These are phyloP conservation scores for Drosophila nr. medialis DNA, from an alignment of 2,888 invertebrate genomes.

Conservation along the genomic window DNA sequence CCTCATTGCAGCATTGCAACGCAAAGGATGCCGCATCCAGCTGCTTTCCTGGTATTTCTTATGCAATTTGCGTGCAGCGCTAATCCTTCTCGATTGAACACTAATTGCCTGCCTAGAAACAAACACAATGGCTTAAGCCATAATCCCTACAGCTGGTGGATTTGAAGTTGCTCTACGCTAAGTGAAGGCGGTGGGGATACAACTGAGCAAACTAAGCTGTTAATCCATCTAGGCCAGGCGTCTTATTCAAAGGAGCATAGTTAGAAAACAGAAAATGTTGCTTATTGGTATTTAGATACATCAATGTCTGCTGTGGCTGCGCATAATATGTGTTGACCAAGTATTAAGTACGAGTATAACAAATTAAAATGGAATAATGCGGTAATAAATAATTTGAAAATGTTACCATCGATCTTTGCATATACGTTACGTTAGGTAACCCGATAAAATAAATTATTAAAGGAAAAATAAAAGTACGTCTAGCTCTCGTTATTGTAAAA, in stretches of 20 bases:
- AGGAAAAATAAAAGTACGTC: background rate
- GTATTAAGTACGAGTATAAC: background rate
- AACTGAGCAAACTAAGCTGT: background rate
- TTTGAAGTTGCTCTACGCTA: background rate
- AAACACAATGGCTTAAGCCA: conserved; percentile 30
- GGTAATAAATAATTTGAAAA: background rate
- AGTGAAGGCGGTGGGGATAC: background rate
- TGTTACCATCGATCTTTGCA: background rate
- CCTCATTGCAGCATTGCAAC: background rate
- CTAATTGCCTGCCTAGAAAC: conserved; percentile 25
- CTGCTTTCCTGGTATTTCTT: conserved; percentile 36
- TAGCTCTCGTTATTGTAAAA: background rate
- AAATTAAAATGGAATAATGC: background rate
- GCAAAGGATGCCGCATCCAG: conserved; percentile 40
- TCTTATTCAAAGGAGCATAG: background rate
- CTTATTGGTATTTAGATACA: background rate
- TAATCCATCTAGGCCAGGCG: background rate
- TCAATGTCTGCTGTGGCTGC: background rate
- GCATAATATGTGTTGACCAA: background rate
- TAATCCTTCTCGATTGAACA: conserved; percentile 38
- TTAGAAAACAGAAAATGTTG: background rate
- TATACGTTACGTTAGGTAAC: background rate
- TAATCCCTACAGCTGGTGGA: background rate
- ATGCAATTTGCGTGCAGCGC: conserved; percentile 36
- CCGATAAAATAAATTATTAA: background rate